Conservation (phyloP, 64 coral and sea anemone species). For the Montipora sp. region DNA sequence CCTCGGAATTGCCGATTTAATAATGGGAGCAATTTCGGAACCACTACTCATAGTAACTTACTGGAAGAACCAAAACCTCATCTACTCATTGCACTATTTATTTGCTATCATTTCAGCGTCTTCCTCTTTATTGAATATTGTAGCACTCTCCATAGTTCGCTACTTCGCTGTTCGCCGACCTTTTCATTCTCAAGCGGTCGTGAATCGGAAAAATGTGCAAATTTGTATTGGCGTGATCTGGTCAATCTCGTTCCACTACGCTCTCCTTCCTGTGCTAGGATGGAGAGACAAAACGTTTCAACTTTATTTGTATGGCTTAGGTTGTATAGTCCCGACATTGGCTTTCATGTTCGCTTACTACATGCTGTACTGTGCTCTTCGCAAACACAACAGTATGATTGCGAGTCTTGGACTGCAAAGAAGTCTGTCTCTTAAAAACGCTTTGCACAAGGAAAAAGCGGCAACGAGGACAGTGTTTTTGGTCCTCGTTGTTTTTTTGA, state of each 20-base stretch:
- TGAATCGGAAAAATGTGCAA: constrained; percentile 1
- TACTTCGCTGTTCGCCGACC: constrained; percentile 55
- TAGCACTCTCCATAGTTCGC: constrained; percentile 47
- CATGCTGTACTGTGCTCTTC: constrained; percentile 30
- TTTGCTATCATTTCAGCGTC: constrained; percentile 51
- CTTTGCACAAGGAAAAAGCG: constrained; percentile 29
- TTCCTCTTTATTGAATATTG: constrained; percentile 47
- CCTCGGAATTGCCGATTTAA: constrained; percentile 49
- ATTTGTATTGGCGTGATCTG: constrained; percentile 45
- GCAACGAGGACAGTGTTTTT: constrained; percentile 52
- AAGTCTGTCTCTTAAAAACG: not conserved
- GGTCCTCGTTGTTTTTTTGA: constrained; percentile 22
- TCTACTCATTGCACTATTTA: constrained; percentile 49
- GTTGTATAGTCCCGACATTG: constrained; percentile 20
- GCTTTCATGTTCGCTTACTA: constrained; percentile 36
- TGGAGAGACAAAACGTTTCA: constrained; percentile 50
- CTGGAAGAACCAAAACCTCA: constrained; percentile 22
- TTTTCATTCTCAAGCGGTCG: constrained; percentile 23
- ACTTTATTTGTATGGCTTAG: constrained; percentile 63
- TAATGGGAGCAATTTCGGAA: constrained; percentile 60
- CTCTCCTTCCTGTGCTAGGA: constrained; percentile 43
- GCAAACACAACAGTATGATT: constrained; percentile 6
- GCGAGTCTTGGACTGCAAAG: not conserved
- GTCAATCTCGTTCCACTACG: constrained; percentile 27
- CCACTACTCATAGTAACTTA: constrained; percentile 38